A percentile compares a stretch with the other conserved stretches of the same genome.
These are phyloP conservation scores for Drosophila monieri DNA, from an alignment of 2,888 invertebrate genomes.

Conservation along the genomic window DNA sequence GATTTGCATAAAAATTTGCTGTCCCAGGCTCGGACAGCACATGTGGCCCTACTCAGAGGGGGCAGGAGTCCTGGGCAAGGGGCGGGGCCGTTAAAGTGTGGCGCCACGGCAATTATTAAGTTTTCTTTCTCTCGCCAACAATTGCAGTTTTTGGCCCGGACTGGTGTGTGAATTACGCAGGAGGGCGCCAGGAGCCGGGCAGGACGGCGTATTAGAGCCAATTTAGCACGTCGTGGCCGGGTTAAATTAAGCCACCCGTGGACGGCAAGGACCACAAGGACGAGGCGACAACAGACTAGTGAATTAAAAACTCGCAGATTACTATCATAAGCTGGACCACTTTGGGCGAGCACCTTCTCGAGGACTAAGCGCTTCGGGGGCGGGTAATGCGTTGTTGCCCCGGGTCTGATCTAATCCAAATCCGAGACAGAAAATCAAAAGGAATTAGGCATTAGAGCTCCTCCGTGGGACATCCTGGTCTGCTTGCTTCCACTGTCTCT, in stretches of 20 bases:
- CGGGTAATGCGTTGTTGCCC: no score
- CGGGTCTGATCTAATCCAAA: neutral
- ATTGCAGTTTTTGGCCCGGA: slow-evolving; percentile 20
- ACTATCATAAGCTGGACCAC: neutral
- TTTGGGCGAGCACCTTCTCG: neutral
- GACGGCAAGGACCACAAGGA: slow-evolving; percentile 46
- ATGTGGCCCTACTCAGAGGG: slow-evolving; percentile 33
- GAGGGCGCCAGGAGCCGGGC: slow-evolving; percentile 66
- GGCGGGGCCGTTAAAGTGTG: slow-evolving; percentile 35
- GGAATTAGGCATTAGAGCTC: slow-evolving; percentile 25
- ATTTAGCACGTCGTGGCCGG: slow-evolving; percentile 53
- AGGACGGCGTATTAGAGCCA: slow-evolving; percentile 74
- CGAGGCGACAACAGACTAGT: neutral
- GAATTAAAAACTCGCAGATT: neutral
- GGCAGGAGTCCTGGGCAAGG: neutral
- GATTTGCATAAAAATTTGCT: slow-evolving; percentile 64
- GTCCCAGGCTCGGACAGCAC: slow-evolving; percentile 39
- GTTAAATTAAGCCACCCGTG: slow-evolving; percentile 56
- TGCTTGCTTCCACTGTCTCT: slow-evolving; percentile 16
- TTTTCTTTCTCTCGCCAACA: slow-evolving; percentile 34
- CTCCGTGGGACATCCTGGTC: slow-evolving; percentile 4
- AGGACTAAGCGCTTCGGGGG: neutral
- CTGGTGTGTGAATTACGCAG: slow-evolving; percentile 57
- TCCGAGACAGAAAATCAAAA: slow-evolving; percentile 14
- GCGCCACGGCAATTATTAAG: slow-evolving; percentile 49